Evolutionary conservation across 2,888 invertebrate species (phyloP), one percentile per base, ranked within the genome.

Genomic region (Drosophila melanosoma): DNA sequence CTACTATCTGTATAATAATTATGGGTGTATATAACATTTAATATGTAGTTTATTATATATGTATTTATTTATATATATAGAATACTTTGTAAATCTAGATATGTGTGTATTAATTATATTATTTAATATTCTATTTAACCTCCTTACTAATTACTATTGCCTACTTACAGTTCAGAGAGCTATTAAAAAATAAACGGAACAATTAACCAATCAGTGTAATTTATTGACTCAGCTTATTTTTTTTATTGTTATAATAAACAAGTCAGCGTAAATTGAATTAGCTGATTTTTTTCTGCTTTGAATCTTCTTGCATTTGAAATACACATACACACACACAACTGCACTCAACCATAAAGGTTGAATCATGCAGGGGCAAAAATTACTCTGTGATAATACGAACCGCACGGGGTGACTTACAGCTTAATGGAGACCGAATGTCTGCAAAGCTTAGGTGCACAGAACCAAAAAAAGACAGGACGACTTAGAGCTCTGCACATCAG

Each of bases 171-270:
- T 40, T 52, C 51, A 60, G 40, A 64, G 45, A 68, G 42, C 49
- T 57, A 68, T 29, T 71, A 59, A 74, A 71, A 56, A 59, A 52
- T 67, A 64, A 71, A 64, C 76, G 78, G 76, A 78, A 78, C 78
- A 75, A 65, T 79, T 79, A 79, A 75, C 77, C 77, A 75, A 78
- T 75, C 65, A 59, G 62, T 51, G 45, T 67, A 63, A 64, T 49
- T 45, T 72, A 76, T 63, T 64, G 57, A 77, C 57, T 63, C 64
- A 61, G 51, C 40, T 60, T 52, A 62, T 33, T 45, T 38, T 26
- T n/a, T 56, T 15, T 45, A 38, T 38, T 38, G 26, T 17, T 42
- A 36, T 38, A 54, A 59, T 57, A 45, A 29, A 51, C 59, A 51
- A 59, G 33, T 51, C 5, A 59, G 54, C 42, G 45, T 29, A 29